phyloP scores from a whole-genome alignment of 2,113 vertebrate species.

The Chloropsis hardwickii region DNA sequence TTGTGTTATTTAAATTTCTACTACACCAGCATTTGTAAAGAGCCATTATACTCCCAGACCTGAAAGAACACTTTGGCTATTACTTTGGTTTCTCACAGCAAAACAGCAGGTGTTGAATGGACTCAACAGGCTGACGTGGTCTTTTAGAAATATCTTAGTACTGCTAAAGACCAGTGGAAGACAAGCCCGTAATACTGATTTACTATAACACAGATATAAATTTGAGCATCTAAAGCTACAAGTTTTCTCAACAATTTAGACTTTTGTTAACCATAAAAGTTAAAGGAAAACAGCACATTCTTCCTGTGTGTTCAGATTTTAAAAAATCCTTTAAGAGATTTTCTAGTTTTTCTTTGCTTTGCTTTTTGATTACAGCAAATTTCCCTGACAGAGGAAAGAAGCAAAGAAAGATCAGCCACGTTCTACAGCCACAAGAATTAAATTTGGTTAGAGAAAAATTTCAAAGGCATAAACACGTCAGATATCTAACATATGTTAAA shows the following conservation, averaged over 20 bases:
- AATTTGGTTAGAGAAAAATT: not conserved
- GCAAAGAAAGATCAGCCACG: not conserved
- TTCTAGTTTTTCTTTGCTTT: not conserved
- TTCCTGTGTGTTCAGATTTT: not conserved
- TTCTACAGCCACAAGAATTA: not conserved
- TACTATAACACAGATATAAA: not conserved
- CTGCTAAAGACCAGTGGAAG: not conserved
- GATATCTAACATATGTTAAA: not conserved
- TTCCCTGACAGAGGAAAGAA: not conserved
- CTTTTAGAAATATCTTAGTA: not conserved
- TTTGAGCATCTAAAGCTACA: not conserved
- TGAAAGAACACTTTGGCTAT: not conserved
- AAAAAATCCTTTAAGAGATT: not conserved
- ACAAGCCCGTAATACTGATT: not conserved
- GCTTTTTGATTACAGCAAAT: not conserved
- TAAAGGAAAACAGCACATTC: not conserved
- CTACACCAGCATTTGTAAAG: not conserved
- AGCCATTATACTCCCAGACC: not conserved
- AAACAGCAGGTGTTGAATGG: not conserved
- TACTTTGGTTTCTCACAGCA: not conserved
- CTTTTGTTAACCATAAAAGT: not conserved
- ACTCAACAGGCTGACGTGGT: rapidly evolving
- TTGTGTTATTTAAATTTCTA: not conserved
- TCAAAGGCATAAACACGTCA: not conserved
- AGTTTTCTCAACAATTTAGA: not conserved